phyloP scores from a whole-genome alignment of 2,113 vertebrate species.

The Boulengerochromis microlepis region DNA sequence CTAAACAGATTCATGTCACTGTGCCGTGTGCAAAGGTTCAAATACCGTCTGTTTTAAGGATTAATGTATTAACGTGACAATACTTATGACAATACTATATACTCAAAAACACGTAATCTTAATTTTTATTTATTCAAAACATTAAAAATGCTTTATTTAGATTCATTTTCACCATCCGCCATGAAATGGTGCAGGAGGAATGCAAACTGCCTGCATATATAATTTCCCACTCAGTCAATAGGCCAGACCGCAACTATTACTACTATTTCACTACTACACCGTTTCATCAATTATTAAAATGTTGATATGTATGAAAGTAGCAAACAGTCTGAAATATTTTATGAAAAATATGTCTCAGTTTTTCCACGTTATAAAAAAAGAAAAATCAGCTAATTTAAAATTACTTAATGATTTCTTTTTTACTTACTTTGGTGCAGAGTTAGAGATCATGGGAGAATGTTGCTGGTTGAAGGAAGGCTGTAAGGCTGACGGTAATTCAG shows the following conservation, averaged over 20 bases:
- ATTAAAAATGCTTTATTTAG: background rate
- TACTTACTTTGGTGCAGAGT: background rate
- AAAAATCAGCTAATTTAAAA: background rate
- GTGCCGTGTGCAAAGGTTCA: background rate
- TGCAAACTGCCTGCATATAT: background rate
- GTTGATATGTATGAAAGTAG: background rate
- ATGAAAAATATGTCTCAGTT: background rate
- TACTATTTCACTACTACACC: background rate
- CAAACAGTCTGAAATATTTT: background rate
- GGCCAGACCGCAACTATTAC: rapidly evolving
- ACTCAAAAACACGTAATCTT: rapidly evolving
- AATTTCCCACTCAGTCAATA: background rate
- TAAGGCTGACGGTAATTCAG: rapidly evolving
- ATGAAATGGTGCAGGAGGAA: background rate
- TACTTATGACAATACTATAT: background rate
- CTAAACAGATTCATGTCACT: background rate
- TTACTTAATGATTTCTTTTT: background rate
- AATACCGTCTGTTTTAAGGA: background rate
- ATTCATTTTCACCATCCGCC: background rate
- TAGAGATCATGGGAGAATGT: background rate
- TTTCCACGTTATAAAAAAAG: background rate
- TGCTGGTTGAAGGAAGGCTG: background rate
- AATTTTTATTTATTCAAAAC: background rate
- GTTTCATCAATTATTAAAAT: background rate
- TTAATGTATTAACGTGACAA: background rate